A percentile compares a stretch with the other conserved stretches of the same genome.
These are phyloP conservation scores for Microctenopoma stevenorrisi DNA, from an alignment of 2,797 vertebrate genomes.

Conservation along the genomic window DNA sequence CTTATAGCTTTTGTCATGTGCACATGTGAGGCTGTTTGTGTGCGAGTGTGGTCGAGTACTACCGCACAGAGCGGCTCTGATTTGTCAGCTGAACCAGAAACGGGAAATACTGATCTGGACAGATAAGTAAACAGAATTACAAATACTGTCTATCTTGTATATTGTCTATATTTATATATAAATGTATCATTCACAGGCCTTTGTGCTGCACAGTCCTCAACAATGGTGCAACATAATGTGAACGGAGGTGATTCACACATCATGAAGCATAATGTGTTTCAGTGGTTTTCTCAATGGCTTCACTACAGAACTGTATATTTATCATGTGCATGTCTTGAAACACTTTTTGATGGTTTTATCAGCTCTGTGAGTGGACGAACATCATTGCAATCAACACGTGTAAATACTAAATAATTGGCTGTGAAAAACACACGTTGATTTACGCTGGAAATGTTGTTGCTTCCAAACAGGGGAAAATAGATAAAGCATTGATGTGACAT, in stretches of 20 bases:
- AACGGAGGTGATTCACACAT: conserved; percentile 4
- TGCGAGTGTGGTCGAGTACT: background rate
- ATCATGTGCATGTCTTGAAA: background rate
- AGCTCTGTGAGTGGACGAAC: conserved; percentile 20
- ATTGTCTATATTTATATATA: background rate
- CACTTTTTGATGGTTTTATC: conserved; percentile 12
- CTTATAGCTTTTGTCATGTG: background rate
- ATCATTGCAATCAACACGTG: conserved; percentile 29
- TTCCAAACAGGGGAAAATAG: background rate
- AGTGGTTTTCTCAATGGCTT: background rate
- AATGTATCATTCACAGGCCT: conserved; percentile 20
- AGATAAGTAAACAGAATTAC: conserved; percentile 70
- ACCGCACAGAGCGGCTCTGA: conserved; percentile 4
- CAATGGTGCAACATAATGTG: background rate
- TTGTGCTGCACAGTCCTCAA: conserved; percentile 13
- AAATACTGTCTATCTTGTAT: conserved; percentile 42
- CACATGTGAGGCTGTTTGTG: background rate
- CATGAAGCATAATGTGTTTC: background rate
- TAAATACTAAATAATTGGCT: conserved; percentile 31
- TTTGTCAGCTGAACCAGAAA: conserved; percentile 59
- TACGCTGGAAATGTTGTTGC: background rate
- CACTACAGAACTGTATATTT: background rate
- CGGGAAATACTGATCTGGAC: conserved; percentile 64
- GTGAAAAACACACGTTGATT: conserved; percentile 38
- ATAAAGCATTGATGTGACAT: conserved; percentile 11